Evolutionary conservation across 1,140 invertebrate species (phyloP).

Genomic region (Luehdorfia chinensis): DNA sequence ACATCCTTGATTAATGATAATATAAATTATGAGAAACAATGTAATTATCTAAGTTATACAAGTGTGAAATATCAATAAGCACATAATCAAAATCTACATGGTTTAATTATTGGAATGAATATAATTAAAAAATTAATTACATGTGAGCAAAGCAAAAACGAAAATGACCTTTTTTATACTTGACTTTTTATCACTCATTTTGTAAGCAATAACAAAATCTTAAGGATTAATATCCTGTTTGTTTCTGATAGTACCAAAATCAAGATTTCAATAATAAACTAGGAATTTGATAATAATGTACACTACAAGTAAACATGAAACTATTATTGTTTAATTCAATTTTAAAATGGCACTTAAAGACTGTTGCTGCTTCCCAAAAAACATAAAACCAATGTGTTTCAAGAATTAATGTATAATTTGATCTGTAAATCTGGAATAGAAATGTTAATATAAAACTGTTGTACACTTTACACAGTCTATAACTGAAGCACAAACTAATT

Average conservation of each 20-base stretch:
- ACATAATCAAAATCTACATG: too few species aligned
- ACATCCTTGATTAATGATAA: too few species aligned
- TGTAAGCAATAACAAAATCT: too few species aligned
- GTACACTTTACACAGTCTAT: constrained; percentile 56
- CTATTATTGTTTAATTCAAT: constrained; percentile 3
- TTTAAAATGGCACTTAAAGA: constrained; percentile 23
- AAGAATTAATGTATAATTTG: constrained; percentile 42
- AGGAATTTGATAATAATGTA: neutral
- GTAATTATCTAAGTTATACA: too few species aligned
- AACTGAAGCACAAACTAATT: constrained; percentile 57
- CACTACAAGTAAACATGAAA: neutral
- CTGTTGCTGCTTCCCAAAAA: constrained; percentile 28
- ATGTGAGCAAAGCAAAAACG: too few species aligned
- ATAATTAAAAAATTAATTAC: too few species aligned
- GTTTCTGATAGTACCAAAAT: constrained; percentile 6
- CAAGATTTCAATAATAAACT: neutral
- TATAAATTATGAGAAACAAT: too few species aligned
- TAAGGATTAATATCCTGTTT: neutral
- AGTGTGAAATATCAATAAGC: too few species aligned
- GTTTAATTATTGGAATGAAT: too few species aligned
- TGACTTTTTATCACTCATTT: too few species aligned
- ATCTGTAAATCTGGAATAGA: constrained; percentile 50
- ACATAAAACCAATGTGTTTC: constrained; percentile 41
- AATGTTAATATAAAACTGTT: constrained; percentile 53
- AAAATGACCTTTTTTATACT: too few species aligned